Base-by-base conservation (phyloP, 2,888 invertebrate species). In the Tineola bisselliella region DNA sequence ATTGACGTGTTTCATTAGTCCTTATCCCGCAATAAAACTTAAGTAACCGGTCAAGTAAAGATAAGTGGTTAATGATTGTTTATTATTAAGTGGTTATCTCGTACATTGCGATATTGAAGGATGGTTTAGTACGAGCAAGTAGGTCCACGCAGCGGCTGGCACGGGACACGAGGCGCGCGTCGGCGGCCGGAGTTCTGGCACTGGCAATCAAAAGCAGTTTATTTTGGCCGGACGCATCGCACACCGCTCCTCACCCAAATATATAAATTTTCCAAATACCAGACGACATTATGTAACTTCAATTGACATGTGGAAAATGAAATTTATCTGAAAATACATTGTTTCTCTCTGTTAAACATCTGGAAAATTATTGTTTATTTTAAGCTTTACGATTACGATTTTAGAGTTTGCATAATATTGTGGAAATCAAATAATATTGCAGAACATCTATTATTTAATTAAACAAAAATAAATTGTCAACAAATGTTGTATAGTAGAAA, bases 201-300 rank as follows among this genome's bases (percentile, higher is more conserved):
- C 25, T 25, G 25, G 54, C 54, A 54, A 54, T 10, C 48, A 48
- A 15, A 18, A 18, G 54, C 19, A 15, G 58, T 77, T 81, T 81
- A 83, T 81, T 83, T 82, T 74, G 72, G 79, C 75, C 31, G 58
- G 30, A 54, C 54, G 54, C 54, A 54, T 18, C 54, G 59, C 71
- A 70, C 71, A 65, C 74, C 66, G 67, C 69, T 66, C 33, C 38
- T 74, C 76, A 74, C 71, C 70, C 72, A 73, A 77, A 81, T 79
- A 77, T 79, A 56, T 25, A 74, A 64, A 81, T 81, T 79, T 78
- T 77, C 75, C 69, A 72, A 78, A 82, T 82, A 79, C 81, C 81
- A 83, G 79, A 81, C 80, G 66, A 68, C 64, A 65, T 75, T 74
- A 73, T 71, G 73, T 68, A 73, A 74, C 64, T 68, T 68, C 69